Conservation (phyloP, 2,888 invertebrate species). For the Rhyacophila evoluta region DNA sequence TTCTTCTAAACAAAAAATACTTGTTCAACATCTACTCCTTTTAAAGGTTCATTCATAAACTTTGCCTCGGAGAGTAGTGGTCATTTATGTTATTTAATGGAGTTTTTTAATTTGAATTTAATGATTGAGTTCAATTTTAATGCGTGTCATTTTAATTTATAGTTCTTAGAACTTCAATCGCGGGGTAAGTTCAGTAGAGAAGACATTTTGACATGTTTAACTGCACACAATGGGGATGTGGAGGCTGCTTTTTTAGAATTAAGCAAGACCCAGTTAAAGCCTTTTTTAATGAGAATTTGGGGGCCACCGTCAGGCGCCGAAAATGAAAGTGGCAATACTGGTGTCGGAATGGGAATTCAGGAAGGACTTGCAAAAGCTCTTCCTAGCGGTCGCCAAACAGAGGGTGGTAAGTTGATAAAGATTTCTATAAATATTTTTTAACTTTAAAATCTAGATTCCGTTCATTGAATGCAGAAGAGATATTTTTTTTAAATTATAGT, state of each 20-base stretch:
- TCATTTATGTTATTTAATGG: no score
- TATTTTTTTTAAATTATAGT: no score
- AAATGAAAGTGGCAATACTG: constrained; percentile 72
- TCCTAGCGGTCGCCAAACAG: constrained; percentile 33
- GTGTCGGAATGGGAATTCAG: constrained; percentile 27
- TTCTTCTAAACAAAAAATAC: no score
- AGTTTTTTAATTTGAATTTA: no score
- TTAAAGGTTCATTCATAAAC: no score
- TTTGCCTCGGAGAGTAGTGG: no score
- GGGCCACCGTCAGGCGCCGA: constrained; percentile 79
- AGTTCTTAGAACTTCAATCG: constrained; percentile 74
- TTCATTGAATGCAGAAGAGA: no score
- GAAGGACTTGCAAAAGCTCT: constrained; percentile 27
- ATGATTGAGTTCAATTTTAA: no score
- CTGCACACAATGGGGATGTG: constrained; percentile 78
- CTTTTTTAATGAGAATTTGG: constrained; percentile 85
- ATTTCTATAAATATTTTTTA: neutral
- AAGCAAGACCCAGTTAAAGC: constrained; percentile 80
- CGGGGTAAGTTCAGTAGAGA: constrained; percentile 79
- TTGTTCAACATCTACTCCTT: no score
- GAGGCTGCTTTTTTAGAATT: constrained; percentile 79
- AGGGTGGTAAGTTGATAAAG: constrained; percentile 47
- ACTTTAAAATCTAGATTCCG: no score
- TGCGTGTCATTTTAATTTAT: constrained; percentile 56
- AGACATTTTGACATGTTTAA: constrained; percentile 79